Evolutionary conservation across 2,888 invertebrate species (phyloP).

Genomic region (Seira ritae): DNA sequence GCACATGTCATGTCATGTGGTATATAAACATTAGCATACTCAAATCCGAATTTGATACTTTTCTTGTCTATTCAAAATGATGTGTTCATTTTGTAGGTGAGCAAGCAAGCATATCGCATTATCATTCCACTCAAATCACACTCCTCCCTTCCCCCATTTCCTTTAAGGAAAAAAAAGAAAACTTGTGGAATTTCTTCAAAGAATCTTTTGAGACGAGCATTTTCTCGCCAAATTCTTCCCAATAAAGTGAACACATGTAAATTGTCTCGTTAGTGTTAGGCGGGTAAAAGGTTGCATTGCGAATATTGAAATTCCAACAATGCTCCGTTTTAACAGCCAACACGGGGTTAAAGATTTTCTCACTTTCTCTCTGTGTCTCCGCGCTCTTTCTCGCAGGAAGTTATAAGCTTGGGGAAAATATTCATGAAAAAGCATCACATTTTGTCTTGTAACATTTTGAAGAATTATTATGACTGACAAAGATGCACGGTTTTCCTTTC

Average conservation of each 20-base stretch:
- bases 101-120: background rate
- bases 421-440: background rate
- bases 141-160: background rate
- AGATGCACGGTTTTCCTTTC: conserved; percentile 25
- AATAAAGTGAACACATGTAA: too few relatives aligned
- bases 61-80: background rate
- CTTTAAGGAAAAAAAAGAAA: conserved; percentile 24
- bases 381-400: too few relatives aligned
- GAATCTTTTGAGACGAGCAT: conserved; percentile 9
- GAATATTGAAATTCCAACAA: too few relatives aligned
- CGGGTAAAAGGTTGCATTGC: too few relatives aligned
- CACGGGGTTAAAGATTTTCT: too few relatives aligned
- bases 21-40: background rate
- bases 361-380: too few relatives aligned
- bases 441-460: conserved; percentile 20
- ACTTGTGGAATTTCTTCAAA: conserved; percentile 50
- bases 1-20: conserved; percentile 5
- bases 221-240: conserved; percentile 4
- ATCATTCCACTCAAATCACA: conserved; percentile 5
- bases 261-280: too few relatives aligned
- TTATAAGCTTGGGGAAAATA: too few relatives aligned
- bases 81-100: conserved; percentile 3
- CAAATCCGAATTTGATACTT: background rate
- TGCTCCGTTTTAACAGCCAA: too few relatives aligned
- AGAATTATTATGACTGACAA: conserved; percentile 54